Conservation (phyloP, 2,113 vertebrate species). For the Ramphastos sulfuratus region DNA sequence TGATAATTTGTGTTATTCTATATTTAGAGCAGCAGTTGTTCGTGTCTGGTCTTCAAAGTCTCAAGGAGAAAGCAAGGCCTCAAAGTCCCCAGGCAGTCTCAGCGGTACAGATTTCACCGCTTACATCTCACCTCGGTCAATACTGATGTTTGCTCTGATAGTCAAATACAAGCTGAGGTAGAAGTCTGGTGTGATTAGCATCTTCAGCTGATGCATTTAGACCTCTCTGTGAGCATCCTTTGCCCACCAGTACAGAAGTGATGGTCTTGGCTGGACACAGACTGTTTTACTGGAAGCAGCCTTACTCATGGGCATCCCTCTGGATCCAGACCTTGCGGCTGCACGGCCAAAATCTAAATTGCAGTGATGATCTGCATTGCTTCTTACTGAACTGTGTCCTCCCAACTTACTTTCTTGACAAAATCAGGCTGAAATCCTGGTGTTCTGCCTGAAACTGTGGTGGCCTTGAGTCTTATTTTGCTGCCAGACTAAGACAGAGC, state of each 20-base stretch:
- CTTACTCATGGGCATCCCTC: background rate
- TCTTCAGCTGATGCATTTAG: background rate
- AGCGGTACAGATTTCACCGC: background rate
- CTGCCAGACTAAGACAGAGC: background rate
- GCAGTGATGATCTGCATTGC: background rate
- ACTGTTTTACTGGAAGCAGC: background rate
- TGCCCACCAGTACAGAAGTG: background rate
- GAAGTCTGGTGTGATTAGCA: background rate
- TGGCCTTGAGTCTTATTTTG: background rate
- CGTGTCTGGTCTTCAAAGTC: constrained; percentile 26
- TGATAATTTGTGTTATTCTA: constrained; percentile 61
- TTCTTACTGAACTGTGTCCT: background rate
- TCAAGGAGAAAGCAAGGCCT: constrained; percentile 40
- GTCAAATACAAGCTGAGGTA: background rate
- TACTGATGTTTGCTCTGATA: accelerated
- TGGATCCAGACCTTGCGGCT: background rate
- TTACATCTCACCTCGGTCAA: background rate
- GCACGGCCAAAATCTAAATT: background rate
- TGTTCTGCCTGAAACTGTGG: background rate
- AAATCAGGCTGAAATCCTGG: background rate
- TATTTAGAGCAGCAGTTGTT: constrained; percentile 51
- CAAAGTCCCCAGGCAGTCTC: background rate
- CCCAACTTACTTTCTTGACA: background rate
- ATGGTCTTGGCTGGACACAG: background rate
- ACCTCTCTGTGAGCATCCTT: background rate